Conservation (phyloP, 2,797 vertebrate genomes). For the Sebastes taczanowskii region DNA sequence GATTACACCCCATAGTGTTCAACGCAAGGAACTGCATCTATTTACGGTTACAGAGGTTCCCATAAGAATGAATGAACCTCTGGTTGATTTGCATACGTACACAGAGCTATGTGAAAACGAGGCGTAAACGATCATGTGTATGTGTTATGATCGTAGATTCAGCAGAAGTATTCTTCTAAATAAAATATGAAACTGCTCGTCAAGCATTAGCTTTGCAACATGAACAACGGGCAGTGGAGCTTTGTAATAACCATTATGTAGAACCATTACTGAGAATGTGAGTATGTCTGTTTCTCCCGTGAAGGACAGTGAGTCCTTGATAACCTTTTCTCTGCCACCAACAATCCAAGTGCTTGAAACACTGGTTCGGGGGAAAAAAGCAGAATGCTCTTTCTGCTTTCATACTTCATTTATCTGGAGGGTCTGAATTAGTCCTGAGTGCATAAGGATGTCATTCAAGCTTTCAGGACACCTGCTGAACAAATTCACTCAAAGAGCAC, state of each 20-base stretch:
- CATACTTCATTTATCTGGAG: constrained; percentile 66
- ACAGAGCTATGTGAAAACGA: no score
- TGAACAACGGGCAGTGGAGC: not conserved
- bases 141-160: not conserved
- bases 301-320: constrained; percentile 2
- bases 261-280: not conserved
- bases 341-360: constrained; percentile 32
- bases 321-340: constrained; percentile 8
- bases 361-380: constrained; percentile 4
- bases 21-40: no score
- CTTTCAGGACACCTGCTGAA: constrained; percentile 71
- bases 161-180: not conserved
- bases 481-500: constrained; percentile 40
- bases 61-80: no score
- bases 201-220: not conserved
- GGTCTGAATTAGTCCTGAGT: constrained; percentile 69
- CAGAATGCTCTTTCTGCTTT: constrained; percentile 53
- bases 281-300: not conserved
- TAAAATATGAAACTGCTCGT: not conserved
- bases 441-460: constrained; percentile 68
- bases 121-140: not conserved
- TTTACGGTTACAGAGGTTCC: no score
- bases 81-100: no score
- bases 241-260: not conserved
- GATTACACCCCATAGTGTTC: no score